Evolutionary conservation across 2,797 vertebrate genomes (phyloP).

Genomic region (Mormyrus hasselquistii): DNA sequence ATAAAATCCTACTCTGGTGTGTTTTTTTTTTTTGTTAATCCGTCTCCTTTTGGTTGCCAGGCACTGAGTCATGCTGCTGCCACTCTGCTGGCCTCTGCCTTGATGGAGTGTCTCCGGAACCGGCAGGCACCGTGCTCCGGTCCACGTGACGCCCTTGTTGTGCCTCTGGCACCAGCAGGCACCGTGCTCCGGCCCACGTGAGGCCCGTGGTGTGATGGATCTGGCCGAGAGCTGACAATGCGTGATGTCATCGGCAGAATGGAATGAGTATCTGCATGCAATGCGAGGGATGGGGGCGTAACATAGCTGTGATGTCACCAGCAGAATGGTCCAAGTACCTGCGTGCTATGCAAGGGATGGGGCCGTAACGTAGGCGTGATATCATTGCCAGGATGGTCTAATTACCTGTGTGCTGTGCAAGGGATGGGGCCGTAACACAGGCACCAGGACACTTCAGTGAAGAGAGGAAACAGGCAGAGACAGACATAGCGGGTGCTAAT

Average conservation of each 20-base stretch:
- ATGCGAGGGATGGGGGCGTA: constrained; percentile 37
- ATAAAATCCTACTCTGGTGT: not conserved
- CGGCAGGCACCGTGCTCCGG: constrained; percentile 43
- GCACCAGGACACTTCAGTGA: not conserved
- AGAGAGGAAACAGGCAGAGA: not conserved
- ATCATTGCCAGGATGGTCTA: not conserved
- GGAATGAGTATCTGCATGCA: constrained; percentile 35
- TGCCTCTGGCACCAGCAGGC: constrained; percentile 39
- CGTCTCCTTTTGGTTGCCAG: not conserved
- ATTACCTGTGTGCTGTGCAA: not conserved
- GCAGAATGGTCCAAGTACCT: constrained; percentile 50
- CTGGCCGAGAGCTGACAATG: constrained; percentile 50
- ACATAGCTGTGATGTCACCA: constrained; percentile 53
- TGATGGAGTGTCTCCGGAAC: constrained; percentile 49
- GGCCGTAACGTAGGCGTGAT: not conserved
- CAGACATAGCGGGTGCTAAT: not conserved
- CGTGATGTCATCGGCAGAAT: constrained; percentile 63
- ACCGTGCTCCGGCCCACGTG: constrained; percentile 48
- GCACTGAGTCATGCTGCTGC: not conserved
- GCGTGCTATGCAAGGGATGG: not conserved
- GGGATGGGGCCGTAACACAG: not conserved
- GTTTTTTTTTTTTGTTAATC: not conserved
- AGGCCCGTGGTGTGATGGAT: constrained; percentile 50
- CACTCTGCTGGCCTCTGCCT: not conserved
- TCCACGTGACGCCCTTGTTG: constrained; percentile 49